Conservation (phyloP, 2,797 vertebrate genomes). For the Oreonectes daqikongensis region DNA sequence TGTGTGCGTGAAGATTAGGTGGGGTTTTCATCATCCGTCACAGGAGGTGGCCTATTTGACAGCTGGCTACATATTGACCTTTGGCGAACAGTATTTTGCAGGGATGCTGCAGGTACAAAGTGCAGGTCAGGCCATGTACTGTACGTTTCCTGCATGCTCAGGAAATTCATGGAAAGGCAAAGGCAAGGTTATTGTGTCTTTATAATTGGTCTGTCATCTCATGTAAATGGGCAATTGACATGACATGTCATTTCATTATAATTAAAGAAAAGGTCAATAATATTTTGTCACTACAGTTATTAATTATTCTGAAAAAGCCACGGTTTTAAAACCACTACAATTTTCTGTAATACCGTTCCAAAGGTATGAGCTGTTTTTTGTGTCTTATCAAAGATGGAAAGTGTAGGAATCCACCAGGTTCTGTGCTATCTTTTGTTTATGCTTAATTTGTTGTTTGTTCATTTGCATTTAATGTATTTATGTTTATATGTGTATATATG, state of each 20-base stretch:
- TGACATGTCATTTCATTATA: not conserved
- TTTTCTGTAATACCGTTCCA: no score
- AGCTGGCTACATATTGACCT: conserved; percentile 34
- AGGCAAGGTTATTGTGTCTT: not conserved
- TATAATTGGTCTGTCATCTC: conserved; percentile 10
- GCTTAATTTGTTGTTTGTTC: no score
- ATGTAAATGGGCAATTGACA: not conserved
- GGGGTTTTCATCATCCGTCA: conserved; percentile 26
- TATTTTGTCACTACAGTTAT: not conserved
- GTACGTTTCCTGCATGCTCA: not conserved
- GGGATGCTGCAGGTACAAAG: conserved; percentile 17
- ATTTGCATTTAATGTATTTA: no score
- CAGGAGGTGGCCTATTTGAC: conserved; percentile 25
- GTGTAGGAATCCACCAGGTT: no score
- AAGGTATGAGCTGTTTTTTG: no score
- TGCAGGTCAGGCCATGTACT: not conserved
- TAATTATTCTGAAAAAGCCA: no score
- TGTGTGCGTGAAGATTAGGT: not conserved
- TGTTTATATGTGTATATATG: no score
- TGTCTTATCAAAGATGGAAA: no score
- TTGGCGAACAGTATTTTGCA: conserved; percentile 25
- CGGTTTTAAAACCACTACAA: no score
- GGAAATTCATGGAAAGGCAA: not conserved
- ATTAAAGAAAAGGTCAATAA: not conserved
- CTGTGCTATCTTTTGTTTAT: no score